Evolutionary conservation across 2,113 vertebrate species (phyloP).

Genomic region (Toxostoma redivivum): DNA sequence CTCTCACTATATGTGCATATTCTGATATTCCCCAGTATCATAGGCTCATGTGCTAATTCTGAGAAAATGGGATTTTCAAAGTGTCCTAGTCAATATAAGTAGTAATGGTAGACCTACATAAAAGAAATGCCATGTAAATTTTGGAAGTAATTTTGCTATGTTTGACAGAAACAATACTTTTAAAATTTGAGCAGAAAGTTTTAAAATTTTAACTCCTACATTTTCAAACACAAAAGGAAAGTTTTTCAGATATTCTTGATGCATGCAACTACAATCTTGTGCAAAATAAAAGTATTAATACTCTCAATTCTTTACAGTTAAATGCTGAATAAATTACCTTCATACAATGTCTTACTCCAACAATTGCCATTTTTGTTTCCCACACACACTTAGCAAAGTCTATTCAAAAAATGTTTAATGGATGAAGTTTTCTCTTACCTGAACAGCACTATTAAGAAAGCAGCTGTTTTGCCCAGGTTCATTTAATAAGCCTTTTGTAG

Average conservation of each 20-base stretch:
- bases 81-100: background rate
- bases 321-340: background rate
- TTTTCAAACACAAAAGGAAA: background rate
- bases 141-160: background rate
- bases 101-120: background rate
- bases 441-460: conserved; percentile 98
- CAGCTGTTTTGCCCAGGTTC: conserved; percentile 98
- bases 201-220: background rate
- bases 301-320: background rate
- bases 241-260: background rate
- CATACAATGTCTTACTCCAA: background rate
- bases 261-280: background rate
- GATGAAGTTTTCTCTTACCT: conserved; percentile 75
- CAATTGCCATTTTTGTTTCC: background rate
- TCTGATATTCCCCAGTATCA: background rate
- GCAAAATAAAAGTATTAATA: background rate
- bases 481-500: conserved; percentile 94
- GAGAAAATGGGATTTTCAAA: background rate
- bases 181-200: background rate
- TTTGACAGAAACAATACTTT: background rate
- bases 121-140: background rate
- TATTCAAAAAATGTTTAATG: background rate
- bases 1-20: background rate
- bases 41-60: background rate
- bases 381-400: background rate